Percentiles rank a stretch among this genome's conserved stretches.
phyloP scores from a whole-genome alignment of 2,888 invertebrate species.

The Xylocampa areola region DNA sequence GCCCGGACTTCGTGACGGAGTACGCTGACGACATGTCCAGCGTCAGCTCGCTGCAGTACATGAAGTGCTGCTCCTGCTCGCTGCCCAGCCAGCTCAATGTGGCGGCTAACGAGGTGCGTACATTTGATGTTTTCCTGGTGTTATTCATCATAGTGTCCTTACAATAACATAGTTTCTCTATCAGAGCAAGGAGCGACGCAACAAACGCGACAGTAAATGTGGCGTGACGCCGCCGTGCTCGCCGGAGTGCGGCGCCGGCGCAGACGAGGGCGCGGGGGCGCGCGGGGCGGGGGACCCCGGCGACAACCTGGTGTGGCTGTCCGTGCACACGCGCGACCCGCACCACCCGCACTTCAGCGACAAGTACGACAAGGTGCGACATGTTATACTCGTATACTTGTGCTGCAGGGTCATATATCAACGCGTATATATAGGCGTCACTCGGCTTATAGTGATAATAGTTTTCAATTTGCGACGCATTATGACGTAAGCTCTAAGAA shows the following conservation, averaged over 20 bases:
- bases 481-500: too few species aligned
- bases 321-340: conserved; percentile 92
- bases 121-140: too few species aligned
- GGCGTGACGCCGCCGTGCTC: conserved; percentile 92
- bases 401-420: too few species aligned
- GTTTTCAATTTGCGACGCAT: too few species aligned
- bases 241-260: conserved; percentile 74
- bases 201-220: conserved; percentile 77
- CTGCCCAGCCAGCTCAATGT: conserved; percentile 74
- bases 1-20: conserved; percentile 91
- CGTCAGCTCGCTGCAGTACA: conserved; percentile 51
- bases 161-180: not conserved
- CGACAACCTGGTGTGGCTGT: conserved; percentile 94
- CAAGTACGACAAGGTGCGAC: conserved; percentile 89
- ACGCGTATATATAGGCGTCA: too few species aligned
- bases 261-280: conserved; percentile 46
- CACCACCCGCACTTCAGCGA: conserved; percentile 91
- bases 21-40: conserved; percentile 56
- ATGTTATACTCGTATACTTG: too few species aligned
- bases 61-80: conserved; percentile 62
- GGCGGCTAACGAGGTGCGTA: conserved; percentile 63
- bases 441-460: too few species aligned
- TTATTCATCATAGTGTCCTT: too few species aligned
- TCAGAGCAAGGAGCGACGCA: conserved; percentile 51
- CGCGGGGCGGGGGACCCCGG: conserved; percentile 69